These are phyloP conservation scores for Melanerpes formicivorus DNA, from an alignment of 2,113 vertebrate species.

Conservation along the genomic window DNA sequence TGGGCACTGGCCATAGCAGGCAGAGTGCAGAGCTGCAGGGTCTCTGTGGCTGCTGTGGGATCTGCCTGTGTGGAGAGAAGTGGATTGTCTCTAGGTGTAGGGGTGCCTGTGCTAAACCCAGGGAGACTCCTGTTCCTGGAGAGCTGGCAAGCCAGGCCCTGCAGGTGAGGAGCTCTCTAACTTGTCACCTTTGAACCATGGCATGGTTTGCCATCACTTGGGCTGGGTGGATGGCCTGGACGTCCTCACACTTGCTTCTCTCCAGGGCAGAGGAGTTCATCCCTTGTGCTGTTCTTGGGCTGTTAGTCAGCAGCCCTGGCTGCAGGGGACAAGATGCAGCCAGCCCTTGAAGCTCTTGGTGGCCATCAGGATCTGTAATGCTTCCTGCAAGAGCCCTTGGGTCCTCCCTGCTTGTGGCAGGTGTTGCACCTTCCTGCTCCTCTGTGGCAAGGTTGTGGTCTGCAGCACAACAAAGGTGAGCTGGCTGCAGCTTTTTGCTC, in stretches of 20 bases:
- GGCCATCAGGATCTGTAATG: rapidly evolving
- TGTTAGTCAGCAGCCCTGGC: neutral
- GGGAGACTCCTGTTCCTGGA: neutral
- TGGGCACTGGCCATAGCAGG: neutral
- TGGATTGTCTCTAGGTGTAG: neutral
- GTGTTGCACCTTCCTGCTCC: neutral
- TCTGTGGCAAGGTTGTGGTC: neutral
- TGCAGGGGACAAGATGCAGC: neutral
- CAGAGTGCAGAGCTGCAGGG: too few species aligned
- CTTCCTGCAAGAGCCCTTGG: neutral
- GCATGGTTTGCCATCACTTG: neutral
- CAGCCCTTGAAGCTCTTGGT: neutral
- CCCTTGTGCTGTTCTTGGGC: neutral
- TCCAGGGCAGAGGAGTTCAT: neutral
- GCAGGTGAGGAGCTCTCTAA: neutral
- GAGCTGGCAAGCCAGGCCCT: neutral
- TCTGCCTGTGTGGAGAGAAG: neutral
- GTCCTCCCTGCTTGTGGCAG: neutral
- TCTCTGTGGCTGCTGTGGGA: neutral
- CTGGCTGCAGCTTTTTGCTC: neutral
- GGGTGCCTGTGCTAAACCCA: rapidly evolving
- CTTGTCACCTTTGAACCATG: rapidly evolving
- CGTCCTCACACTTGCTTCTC: neutral
- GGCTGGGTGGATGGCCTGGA: neutral
- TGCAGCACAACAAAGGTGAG: neutral